These are phyloP conservation scores for Parnassius smintheus DNA, from an alignment of 2,888 invertebrate genomes.

Conservation along the genomic window DNA sequence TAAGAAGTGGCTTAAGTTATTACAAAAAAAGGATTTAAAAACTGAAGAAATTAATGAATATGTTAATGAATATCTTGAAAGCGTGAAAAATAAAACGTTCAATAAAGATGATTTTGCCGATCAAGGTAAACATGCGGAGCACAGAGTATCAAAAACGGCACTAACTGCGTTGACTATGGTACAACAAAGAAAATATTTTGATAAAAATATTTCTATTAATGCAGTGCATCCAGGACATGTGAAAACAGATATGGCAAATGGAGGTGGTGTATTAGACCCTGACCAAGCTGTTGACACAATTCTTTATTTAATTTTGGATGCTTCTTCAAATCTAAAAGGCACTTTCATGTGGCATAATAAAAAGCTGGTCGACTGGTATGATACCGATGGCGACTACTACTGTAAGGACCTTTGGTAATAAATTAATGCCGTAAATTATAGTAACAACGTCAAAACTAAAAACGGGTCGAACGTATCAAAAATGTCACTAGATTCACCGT, in stretches of 20 bases:
- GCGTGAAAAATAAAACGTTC: conserved; percentile 66
- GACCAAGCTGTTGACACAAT: conserved; percentile 80
- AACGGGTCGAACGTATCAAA: no score
- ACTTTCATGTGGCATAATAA: conserved; percentile 84
- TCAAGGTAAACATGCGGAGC: conserved; percentile 69
- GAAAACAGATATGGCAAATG: conserved; percentile 68
- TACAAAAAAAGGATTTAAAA: conserved; percentile 54
- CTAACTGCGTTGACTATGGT: conserved; percentile 65
- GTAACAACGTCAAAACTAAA: no score
- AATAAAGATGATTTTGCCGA: conserved; percentile 66
- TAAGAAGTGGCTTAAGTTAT: conserved; percentile 53
- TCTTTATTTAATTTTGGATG: conserved; percentile 83
- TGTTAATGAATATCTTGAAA: conserved; percentile 64
- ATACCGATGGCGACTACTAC: conserved; percentile 58
- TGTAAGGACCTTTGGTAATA: conserved; percentile 50
- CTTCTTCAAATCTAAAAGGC: conserved; percentile 82
- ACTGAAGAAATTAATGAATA: conserved; percentile 60
- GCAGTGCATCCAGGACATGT: conserved; percentile 65
- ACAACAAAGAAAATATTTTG: conserved; percentile 57
- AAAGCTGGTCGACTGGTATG: conserved; percentile 83
- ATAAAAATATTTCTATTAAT: conserved; percentile 62
- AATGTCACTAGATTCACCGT: no score
- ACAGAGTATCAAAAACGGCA: conserved; percentile 69
- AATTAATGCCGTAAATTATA: not conserved
- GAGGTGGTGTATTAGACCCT: conserved; percentile 82